Percentiles rank a stretch among this genome's conserved stretches.
phyloP scores from a whole-genome alignment of 1,140 invertebrate species.

The Drosophila subobscura region DNA sequence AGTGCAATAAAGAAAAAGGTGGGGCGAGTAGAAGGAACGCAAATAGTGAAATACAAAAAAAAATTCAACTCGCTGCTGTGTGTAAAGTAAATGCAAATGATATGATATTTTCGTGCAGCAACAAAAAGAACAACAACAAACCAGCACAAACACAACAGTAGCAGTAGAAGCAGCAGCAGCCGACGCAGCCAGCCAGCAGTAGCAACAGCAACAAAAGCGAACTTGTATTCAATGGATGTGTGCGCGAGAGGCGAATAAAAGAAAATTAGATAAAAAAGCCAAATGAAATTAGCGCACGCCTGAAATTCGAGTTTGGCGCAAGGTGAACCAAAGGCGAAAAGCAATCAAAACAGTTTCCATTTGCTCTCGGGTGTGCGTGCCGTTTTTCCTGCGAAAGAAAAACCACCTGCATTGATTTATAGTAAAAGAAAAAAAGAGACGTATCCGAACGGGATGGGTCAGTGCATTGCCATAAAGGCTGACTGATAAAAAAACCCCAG shows the following conservation, averaged over 20 bases:
- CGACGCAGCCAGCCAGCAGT: conserved; percentile 22
- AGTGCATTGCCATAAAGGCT: conserved; percentile 32
- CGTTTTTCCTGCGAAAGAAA: conserved; percentile 52
- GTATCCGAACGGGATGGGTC: conserved; percentile 33
- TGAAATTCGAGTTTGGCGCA: conserved; percentile 78
- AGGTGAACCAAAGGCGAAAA: conserved; percentile 65
- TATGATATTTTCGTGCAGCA: conserved; percentile 65
- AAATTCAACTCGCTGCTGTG: conserved; percentile 44
- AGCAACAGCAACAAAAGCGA: conserved; percentile 34
- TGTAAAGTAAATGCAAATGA: conserved; percentile 63
- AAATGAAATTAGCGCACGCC: conserved; percentile 78
- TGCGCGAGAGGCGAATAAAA: conserved; percentile 61
- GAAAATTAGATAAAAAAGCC: conserved; percentile 76
- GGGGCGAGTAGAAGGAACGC: not conserved
- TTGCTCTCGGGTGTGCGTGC: conserved; percentile 66
- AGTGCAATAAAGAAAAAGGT: conserved; percentile 64
- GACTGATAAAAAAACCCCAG: conserved; percentile 60
- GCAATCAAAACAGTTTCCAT: conserved; percentile 69
- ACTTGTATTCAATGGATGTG: conserved; percentile 73
- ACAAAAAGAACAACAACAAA: conserved; percentile 51
- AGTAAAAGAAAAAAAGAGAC: conserved; percentile 46
- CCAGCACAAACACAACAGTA: conserved; percentile 28
- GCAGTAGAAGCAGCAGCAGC: conserved; percentile 33
- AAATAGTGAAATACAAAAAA: conserved; percentile 12
- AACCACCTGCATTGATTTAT: conserved; percentile 75